Conservation (phyloP, 2,113 vertebrate genomes). For the Cathartes aura region DNA sequence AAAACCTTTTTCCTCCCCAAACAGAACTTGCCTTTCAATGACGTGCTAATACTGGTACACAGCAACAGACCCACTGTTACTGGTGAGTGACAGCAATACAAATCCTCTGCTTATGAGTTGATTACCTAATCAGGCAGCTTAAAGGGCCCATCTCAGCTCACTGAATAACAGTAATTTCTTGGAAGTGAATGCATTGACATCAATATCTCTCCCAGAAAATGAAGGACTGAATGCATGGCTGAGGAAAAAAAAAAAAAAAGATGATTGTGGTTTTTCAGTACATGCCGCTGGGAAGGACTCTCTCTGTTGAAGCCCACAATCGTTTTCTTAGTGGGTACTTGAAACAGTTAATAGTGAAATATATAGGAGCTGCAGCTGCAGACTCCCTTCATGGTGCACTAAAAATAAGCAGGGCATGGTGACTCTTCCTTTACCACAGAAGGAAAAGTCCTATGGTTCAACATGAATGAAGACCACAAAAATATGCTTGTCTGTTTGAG, state of each 20-base stretch:
- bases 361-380: neutral
- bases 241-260: neutral
- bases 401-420: neutral
- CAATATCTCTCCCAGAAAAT: neutral
- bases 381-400: neutral
- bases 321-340: neutral
- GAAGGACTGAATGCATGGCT: neutral
- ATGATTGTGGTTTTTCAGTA: neutral
- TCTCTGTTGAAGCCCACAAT: neutral
- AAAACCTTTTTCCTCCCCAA: neutral
- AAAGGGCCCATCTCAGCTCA: neutral
- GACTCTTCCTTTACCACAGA: neutral
- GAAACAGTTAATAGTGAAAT: neutral
- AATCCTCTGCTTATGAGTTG: neutral
- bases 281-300: neutral
- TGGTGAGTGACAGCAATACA: neutral
- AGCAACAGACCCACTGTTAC: neutral
- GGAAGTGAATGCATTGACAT: neutral
- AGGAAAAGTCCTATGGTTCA: neutral
- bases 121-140: neutral
- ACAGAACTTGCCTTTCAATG: neutral
- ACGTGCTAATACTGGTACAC: neutral
- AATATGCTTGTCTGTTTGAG: neutral
- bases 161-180: neutral
- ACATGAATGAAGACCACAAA: neutral